Evolutionary conservation across 2,888 invertebrate species (phyloP), one percentile per base, ranked within the genome.

Genomic region (Xylophagus ater): DNA sequence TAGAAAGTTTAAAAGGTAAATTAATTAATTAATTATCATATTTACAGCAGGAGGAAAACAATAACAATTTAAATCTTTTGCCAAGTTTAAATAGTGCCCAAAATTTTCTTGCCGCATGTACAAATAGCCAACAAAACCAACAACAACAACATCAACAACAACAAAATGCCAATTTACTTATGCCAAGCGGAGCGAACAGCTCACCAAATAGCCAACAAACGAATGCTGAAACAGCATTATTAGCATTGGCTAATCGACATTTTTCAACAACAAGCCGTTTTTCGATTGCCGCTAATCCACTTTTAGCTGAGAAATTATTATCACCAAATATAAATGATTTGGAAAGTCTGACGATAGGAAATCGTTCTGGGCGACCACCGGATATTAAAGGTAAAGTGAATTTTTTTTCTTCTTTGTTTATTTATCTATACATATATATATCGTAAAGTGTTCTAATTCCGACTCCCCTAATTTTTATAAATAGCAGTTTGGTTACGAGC

Each of bases 281-380:
- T 59, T 83, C 83, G 50, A 85, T 88, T 19, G 86, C 87, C 9
- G 82, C 85, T 32, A 89, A 89, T 65, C 89, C 89, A 12, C 65
- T 89, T 49, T 70, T 89, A 45, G 88, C 88, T 51, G 88, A 88
- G 71, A 81, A 81, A 59, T 64, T 74, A 48, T 74, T 88, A 55
- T 85, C 88, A 62, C 81, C 84, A 72, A 74, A 67, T 55, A 34
- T 55, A 49, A 41, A 46, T 50, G 34, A 46, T 37, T 37, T 47
- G 25, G 40, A 40, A 17, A 35, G 34, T 26, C 43, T 52, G 43
- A 50, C 48, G 23, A 47, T 51, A 36, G 49, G 49, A 32, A 47
- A 44, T 30, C 46, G 52, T 34, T 44, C 43, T 41, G 50, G 52
- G 24, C 43, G 51, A 26, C 51, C 46, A n/a, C 51, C 51, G 40